phyloP scores from a whole-genome alignment of 2,888 invertebrate genomes.

The Pyrocoelia pectoralis region DNA sequence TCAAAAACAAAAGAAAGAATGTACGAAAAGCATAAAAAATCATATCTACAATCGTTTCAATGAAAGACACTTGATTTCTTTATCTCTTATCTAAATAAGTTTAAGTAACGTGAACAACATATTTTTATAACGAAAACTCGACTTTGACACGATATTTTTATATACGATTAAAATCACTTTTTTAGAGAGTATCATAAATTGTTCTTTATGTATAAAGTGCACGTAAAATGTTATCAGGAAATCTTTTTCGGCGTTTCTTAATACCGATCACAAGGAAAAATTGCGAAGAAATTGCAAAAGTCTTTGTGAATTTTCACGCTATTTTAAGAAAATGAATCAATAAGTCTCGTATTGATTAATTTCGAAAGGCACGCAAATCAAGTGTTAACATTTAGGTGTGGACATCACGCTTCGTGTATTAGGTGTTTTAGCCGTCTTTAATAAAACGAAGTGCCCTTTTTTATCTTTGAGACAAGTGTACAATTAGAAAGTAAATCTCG shows the following conservation, averaged over 20 bases:
- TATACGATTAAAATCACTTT: neutral
- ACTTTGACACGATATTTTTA: constrained; percentile 5
- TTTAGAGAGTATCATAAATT: neutral
- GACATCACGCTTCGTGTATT: constrained; percentile 23
- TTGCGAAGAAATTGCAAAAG: constrained; percentile 2
- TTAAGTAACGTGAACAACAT: constrained; percentile 2
- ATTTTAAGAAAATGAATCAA: constrained; percentile 37
- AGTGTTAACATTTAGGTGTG: constrained; percentile 41
- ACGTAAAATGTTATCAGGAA: neutral
- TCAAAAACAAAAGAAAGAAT: no score
- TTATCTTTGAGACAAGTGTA: no score
- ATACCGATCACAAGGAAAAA: neutral
- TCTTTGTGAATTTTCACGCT: constrained; percentile 21
- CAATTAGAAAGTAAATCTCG: no score
- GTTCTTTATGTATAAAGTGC: constrained; percentile 1
- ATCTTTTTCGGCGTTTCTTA: neutral
- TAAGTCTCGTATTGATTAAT: constrained; percentile 42
- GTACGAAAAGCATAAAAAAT: neutral
- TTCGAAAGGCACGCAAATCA: constrained; percentile 37
- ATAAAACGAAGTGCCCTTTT: neutral
- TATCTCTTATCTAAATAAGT: constrained; percentile 5
- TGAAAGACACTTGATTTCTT: neutral
- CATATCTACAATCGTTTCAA: neutral
- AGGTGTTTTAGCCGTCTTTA: neutral
- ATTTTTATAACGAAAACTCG: neutral